Evolutionary conservation across 92 coral and sea anemone genomes (phyloP), one percentile per base, ranked within the genome.

Genomic region (Bergia sp.): DNA sequence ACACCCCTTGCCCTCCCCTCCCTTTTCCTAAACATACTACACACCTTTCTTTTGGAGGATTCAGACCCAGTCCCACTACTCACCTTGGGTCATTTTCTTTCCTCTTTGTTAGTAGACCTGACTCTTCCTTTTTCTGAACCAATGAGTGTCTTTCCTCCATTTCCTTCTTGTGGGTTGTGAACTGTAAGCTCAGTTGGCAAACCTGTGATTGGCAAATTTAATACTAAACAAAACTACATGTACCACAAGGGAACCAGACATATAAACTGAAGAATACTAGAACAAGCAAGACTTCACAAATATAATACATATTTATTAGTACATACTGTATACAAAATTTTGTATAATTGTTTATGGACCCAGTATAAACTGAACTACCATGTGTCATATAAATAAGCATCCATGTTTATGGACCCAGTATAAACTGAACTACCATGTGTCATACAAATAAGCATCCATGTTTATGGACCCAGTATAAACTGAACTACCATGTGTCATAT

Each of bases 71-170:
- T 0, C 29, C 29, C 29, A 29, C 29, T 4, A 65, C 79, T 13
- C 53, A 77, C 82, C 82, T 69, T 0, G 86, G 77, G 50, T 76
- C 78, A 8, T 77, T 67, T 50, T 76, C 77, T 80, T 79, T 53
- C 74, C 88, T 73, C 36, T 82, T 43, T 18, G 81, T 57, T 42
- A 81, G 53, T 37, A 84, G 53, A 13, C 55, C 81, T 10, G 41
- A 47, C 76, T 77, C 47, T 82, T 94, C 99, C 98, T 89, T 97
- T 89, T 90, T 92, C 86, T 95, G 96, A 37, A 97, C 99, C 16
- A 97, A 91, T 5, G 96, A 92, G 86, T 97, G 99, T 53, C 99
- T 89, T 80, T 96, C 98, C 73, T 97, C 99, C 99, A 97, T 97
- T 55, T 95, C 98, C 88, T 97, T 97, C 87, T 96, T 95, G 49